These are phyloP conservation scores for Lumbricus terrestris DNA, from an alignment of 2,888 invertebrate species.

Conservation along the genomic window DNA sequence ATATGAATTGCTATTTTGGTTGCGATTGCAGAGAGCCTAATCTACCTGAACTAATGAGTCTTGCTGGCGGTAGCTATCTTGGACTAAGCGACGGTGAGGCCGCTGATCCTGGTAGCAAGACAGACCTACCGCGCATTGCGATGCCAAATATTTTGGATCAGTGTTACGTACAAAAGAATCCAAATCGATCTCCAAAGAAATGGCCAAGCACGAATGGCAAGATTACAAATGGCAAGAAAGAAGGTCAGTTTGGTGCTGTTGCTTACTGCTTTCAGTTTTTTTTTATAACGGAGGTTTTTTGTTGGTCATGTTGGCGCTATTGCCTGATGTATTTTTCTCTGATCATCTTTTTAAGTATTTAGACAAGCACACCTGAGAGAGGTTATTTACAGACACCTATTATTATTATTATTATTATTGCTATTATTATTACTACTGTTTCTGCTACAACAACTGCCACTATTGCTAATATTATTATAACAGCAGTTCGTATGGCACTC, in stretches of 20 bases:
- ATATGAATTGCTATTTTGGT: background rate
- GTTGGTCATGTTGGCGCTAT: background rate
- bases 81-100: background rate
- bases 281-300: background rate
- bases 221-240: background rate
- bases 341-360: background rate
- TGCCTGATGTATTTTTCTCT: background rate
- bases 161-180: background rate
- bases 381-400: too few species aligned
- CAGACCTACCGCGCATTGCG: background rate
- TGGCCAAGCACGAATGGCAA: background rate
- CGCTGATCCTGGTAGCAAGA: background rate
- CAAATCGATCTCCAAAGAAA: background rate
- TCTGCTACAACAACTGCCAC: too few species aligned
- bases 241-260: background rate
- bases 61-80: background rate
- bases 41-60: conserved; percentile 7
- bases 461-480: too few species aligned
- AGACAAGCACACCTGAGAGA: background rate
- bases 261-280: background rate
- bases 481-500: too few species aligned
- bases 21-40: background rate
- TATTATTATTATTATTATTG: too few species aligned
- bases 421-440: too few species aligned
- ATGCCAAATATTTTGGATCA: background rate